phyloP scores from a whole-genome alignment of 92 coral and sea anemone species.

The Zoanthus solanderi region DNA sequence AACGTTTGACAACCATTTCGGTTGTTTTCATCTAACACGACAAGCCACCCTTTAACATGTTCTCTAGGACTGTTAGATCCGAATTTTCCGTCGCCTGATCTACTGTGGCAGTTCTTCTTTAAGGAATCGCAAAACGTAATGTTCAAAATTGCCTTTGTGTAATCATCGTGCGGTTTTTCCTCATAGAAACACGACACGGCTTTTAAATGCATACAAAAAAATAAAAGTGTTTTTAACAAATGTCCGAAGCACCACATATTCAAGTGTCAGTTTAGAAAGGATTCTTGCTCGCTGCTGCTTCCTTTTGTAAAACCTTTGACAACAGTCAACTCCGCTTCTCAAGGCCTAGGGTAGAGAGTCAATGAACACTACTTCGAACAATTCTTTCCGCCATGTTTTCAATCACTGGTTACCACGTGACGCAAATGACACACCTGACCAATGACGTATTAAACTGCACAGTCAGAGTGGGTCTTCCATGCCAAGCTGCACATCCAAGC shows the following conservation, averaged over 20 bases:
- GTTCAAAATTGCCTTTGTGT: conserved; percentile 74
- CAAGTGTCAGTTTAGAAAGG: background rate
- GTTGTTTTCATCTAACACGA: conserved; percentile 53
- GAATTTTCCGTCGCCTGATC: conserved; percentile 62
- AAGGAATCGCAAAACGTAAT: conserved; percentile 71
- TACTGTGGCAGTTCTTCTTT: conserved; percentile 63
- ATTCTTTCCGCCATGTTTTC: conserved; percentile 40
- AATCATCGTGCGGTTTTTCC: conserved; percentile 64
- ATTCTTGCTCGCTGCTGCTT: background rate
- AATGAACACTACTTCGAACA: background rate
- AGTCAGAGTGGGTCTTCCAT: no score
- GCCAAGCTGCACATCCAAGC: no score
- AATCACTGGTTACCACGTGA: conserved; percentile 24
- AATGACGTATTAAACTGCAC: background rate
- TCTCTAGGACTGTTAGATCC: conserved; percentile 76
- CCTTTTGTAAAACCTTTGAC: background rate
- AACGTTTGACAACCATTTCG: conserved; percentile 81
- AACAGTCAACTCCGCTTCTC: conserved; percentile 20
- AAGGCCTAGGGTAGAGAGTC: background rate
- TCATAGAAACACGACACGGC: conserved; percentile 76
- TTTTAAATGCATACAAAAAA: conserved; percentile 30
- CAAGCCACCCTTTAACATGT: conserved; percentile 85
- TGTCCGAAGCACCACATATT: conserved; percentile 41
- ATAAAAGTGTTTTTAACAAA: conserved; percentile 21
- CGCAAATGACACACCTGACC: conserved; percentile 18